Base-by-base conservation (phyloP, 1,140 invertebrate species). In the Drosophila mayri region DNA sequence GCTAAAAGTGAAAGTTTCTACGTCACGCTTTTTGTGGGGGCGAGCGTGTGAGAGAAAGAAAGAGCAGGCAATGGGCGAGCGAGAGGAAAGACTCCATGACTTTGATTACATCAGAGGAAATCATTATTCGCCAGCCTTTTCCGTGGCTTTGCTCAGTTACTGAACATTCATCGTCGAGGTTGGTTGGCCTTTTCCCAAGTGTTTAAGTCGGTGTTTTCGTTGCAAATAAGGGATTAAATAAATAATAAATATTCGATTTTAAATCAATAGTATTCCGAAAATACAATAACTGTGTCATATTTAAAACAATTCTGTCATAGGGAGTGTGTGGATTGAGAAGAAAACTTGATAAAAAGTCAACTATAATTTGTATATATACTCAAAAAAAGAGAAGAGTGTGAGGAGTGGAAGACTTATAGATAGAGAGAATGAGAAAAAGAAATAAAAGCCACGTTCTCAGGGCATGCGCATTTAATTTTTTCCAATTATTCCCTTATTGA, bases 1-100 rank as follows among this genome's bases (percentile, higher is more conserved):
- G 52, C n/a, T 52, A 41, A 88, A 88, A 88, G 84, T 88, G 84
- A 88, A 88, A 84, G 85, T 88, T 43, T 43, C 57, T 47, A 90
- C 84, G 85, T 90, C 84, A 88, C 77, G 44, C 49, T 50, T 60
- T 50, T 60, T 50, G 49, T 70, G 52, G 37, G 50, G 67, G 64
- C 30, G 66, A 30, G 10, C 25, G 43, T 7, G 32, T 66, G 22
- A 44, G 22, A 8, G 32, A 68, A 14, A 55, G 49, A 32, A 49
- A 78, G 30, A n/a, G 30, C 11, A 25, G 20, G 11, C 20, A 18
- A 4, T 6, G 28, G n/a, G n/a, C 20, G 43, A 37, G 41, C 4
- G 61, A 38, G 40, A 41, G 30, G 40, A n/a, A 11, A 49, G 30
- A n/a, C 38, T 60, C 63, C 47, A 70, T 68, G 76, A 58, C 43